Conservation (phyloP, 1,140 invertebrate genomes). For the Lutraria rhynchaena region DNA sequence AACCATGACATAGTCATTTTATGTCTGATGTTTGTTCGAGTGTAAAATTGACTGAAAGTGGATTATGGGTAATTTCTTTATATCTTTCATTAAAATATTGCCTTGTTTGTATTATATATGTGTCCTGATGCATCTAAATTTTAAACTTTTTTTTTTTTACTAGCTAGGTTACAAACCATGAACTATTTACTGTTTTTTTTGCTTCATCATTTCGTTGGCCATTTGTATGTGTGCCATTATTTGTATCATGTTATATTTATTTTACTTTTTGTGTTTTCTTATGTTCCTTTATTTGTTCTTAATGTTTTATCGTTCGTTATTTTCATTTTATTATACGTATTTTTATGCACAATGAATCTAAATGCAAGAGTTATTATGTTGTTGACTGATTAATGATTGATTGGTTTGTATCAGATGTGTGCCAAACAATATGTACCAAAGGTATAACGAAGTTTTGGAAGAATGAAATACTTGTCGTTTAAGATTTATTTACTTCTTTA, state of each 20-base stretch:
- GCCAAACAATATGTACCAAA: neutral
- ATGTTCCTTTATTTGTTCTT: neutral
- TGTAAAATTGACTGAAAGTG: too few relatives aligned
- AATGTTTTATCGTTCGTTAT: neutral
- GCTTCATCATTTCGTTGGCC: neutral
- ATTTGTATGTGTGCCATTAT: neutral
- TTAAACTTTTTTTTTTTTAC: too few relatives aligned
- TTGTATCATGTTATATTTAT: neutral
- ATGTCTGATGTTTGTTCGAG: too few relatives aligned
- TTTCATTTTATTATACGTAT: slow-evolving; percentile 11
- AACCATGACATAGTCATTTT: too few relatives aligned
- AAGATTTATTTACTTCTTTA: too few relatives aligned
- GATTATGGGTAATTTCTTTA: too few relatives aligned
- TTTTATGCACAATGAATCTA: slow-evolving; percentile 35
- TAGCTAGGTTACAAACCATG: neutral
- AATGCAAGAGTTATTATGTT: slow-evolving; percentile 40
- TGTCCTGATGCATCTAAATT: too few relatives aligned
- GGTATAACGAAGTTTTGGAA: too few relatives aligned
- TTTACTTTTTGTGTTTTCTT: neutral
- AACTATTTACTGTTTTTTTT: neutral
- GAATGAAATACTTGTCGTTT: too few relatives aligned
- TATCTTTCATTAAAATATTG: too few relatives aligned
- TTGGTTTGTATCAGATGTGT: neutral
- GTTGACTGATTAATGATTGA: slow-evolving; percentile 8
- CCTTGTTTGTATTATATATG: too few relatives aligned